phyloP scores from a whole-genome alignment of 1,140 invertebrate genomes.

The Trichonephila clavipes region DNA sequence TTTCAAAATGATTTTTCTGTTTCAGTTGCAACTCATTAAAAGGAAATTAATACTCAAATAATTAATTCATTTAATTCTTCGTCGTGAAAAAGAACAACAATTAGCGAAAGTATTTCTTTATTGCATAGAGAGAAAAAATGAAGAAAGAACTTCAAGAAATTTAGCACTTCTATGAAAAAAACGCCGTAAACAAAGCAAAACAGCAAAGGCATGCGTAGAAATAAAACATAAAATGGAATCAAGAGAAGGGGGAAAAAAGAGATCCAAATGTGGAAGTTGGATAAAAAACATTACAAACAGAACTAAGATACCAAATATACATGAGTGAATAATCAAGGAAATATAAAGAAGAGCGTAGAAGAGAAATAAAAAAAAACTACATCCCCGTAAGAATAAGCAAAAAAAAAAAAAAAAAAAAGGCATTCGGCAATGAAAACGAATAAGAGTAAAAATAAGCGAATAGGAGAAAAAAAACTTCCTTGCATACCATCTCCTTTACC shows the following conservation, averaged over 20 bases:
- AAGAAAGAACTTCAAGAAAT: background rate
- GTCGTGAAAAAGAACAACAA: background rate
- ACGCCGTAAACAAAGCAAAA: background rate
- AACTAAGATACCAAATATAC: background rate
- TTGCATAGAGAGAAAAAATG: background rate
- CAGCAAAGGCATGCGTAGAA: background rate
- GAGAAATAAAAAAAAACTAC: background rate
- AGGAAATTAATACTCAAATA: background rate
- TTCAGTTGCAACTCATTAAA: background rate
- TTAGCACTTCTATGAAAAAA: background rate
- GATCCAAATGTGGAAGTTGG: background rate
- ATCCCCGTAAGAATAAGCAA: background rate
- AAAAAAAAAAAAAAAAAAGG: background rate
- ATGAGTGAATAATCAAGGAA: slow-evolving; percentile 35
- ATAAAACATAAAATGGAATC: background rate
- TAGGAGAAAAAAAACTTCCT: background rate
- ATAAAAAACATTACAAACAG: background rate
- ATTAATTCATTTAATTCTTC: background rate
- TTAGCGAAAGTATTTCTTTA: background rate
- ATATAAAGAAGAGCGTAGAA: background rate
- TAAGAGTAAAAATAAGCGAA: background rate
- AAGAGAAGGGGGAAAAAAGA: background rate
- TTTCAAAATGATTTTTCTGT: background rate
- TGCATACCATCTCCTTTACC: background rate
- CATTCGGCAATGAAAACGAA: background rate